These are phyloP conservation scores for Iselma pallidipennis DNA, from an alignment of 2,888 invertebrate genomes.

Conservation along the genomic window DNA sequence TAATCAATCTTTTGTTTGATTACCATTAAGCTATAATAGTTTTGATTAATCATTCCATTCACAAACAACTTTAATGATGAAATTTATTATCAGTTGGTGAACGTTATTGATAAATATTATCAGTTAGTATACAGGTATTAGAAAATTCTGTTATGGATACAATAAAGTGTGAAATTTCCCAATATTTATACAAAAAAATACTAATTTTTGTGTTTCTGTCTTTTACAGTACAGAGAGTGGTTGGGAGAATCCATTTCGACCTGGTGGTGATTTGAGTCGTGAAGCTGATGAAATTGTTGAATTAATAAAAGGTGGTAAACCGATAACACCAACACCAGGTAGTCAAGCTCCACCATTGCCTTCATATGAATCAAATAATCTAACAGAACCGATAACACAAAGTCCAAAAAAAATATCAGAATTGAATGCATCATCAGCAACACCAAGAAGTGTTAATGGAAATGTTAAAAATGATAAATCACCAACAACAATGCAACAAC, in stretches of 20 bases:
- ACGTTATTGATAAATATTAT: neutral
- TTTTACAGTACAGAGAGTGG: constrained; percentile 86
- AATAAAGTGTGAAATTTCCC: neutral
- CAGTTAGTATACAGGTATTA: neutral
- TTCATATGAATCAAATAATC: constrained; percentile 38
- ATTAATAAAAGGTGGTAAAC: constrained; percentile 88
- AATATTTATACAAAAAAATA: neutral
- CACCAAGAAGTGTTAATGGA: constrained; percentile 47
- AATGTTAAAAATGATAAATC: constrained; percentile 53
- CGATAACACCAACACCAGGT: constrained; percentile 75
- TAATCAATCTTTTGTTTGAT: neutral
- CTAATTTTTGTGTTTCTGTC: neutral
- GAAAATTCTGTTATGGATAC: neutral
- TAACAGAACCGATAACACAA: constrained; percentile 40
- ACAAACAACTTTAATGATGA: neutral
- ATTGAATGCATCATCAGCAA: constrained; percentile 52
- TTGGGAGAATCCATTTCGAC: constrained; percentile 97
- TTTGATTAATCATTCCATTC: neutral
- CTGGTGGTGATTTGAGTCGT: constrained; percentile 91
- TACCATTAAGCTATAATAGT: too few species aligned
- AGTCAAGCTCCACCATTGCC: constrained; percentile 60
- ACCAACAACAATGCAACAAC: constrained; percentile 56
- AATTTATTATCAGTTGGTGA: neutral
- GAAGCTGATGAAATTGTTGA: constrained; percentile 97
- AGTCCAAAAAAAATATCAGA: constrained; percentile 40